Conservation (phyloP, 2,888 invertebrate species). For the Leptura quadrifasciata region DNA sequence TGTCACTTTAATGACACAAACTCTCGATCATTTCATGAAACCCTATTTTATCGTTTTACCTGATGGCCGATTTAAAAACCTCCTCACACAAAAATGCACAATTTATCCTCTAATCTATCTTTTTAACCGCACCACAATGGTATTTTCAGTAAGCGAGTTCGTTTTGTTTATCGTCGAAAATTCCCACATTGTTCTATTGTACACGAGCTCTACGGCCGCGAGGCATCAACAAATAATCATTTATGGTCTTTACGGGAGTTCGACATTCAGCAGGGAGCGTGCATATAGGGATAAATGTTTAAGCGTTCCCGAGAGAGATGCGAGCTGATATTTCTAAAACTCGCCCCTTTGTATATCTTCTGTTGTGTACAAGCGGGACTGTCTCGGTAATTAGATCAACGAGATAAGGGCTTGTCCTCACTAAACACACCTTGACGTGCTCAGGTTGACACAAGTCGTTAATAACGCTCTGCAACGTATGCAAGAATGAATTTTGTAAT, state of each 20-base stretch:
- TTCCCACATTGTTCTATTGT: conserved; percentile 31
- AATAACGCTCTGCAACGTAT: conserved; percentile 1
- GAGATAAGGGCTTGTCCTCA: conserved; percentile 42
- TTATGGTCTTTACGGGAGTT: conserved; percentile 57
- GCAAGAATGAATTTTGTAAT: background rate
- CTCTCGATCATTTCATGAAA: conserved; percentile 37
- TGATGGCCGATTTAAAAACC: background rate
- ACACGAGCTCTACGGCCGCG: conserved; percentile 33
- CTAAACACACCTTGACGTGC: conserved; percentile 43
- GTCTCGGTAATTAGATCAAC: conserved; percentile 43
- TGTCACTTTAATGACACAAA: too few relatives aligned
- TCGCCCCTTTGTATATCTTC: conserved; percentile 40
- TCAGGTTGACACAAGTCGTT: conserved; percentile 32
- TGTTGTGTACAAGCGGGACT: conserved; percentile 29
- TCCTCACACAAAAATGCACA: background rate
- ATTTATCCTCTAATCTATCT: background rate
- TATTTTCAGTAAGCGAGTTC: conserved; percentile 11
- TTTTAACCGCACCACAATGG: background rate
- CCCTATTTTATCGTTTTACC: conserved; percentile 42
- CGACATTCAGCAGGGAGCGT: conserved; percentile 47
- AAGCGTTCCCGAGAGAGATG: conserved; percentile 51
- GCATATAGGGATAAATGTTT: conserved; percentile 53
- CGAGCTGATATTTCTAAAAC: conserved; percentile 39
- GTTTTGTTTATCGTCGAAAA: conserved; percentile 21
- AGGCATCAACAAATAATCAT: conserved; percentile 57